Percentiles rank a stretch among this genome's conserved stretches.
These are phyloP conservation scores for Microcebus murinus DNA, from an alignment of 2,113 vertebrate species.

Conservation along the genomic window DNA sequence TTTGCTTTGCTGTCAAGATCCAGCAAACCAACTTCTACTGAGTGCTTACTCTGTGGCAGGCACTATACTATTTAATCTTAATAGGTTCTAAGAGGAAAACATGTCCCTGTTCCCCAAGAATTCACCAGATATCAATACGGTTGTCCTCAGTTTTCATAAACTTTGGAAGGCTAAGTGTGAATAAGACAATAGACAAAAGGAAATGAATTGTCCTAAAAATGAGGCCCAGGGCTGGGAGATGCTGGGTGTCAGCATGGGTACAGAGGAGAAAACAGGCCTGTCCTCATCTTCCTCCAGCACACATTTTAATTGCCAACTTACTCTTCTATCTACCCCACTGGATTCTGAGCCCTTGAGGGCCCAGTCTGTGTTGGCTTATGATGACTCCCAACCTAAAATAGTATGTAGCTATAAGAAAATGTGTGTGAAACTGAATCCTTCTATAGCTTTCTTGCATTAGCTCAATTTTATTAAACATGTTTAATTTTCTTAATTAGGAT, in stretches of 20 bases:
- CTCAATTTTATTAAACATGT: neutral
- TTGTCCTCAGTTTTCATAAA: neutral
- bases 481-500: slow-evolving; percentile 42
- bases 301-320: neutral
- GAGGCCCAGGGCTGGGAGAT: neutral
- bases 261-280: neutral
- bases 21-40: neutral
- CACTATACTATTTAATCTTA: neutral
- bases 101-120: neutral
- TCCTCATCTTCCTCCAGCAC: neutral
- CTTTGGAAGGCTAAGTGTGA: neutral
- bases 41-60: neutral
- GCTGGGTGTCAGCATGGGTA: neutral
- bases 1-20: neutral
- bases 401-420: neutral
- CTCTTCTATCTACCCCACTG: neutral
- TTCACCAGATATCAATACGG: neutral
- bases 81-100: neutral
- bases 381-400: neutral
- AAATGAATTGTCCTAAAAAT: neutral
- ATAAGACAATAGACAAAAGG: neutral
- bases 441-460: neutral
- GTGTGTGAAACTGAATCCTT: neutral
- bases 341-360: neutral
- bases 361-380: neutral